A percentile compares a stretch with the other conserved stretches of the same genome.
phyloP scores from a whole-genome alignment of 2,113 vertebrate species.

The Muntiacus muntjak region DNA sequence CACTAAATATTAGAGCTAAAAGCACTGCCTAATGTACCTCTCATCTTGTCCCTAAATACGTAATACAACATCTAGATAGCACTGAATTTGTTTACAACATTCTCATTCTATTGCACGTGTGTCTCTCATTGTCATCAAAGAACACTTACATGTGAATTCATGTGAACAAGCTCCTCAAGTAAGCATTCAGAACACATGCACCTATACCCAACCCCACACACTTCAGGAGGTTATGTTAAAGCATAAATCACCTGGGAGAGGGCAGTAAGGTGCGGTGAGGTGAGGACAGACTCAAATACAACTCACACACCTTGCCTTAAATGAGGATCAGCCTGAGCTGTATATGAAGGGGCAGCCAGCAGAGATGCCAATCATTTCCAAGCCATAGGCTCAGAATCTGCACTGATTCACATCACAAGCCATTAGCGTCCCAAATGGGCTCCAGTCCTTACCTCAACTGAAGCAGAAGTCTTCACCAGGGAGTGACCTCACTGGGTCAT shows the following conservation, averaged over 20 bases:
- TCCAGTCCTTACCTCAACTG: slow-evolving; percentile 80
- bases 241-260: slow-evolving; percentile 35
- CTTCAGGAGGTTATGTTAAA: slow-evolving; percentile 45
- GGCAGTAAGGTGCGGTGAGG: not conserved
- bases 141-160: slow-evolving; percentile 56
- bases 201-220: not conserved
- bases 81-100: slow-evolving; percentile 56
- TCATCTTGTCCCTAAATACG: not conserved
- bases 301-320: slow-evolving; percentile 28
- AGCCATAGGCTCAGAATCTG: not conserved
- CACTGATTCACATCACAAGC: not conserved
- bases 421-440: not conserved
- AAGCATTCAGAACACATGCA: slow-evolving; percentile 62
- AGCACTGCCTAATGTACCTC: not conserved
- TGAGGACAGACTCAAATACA: not conserved
- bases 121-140: slow-evolving; percentile 74
- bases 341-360: not conserved
- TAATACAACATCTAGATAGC: slow-evolving; percentile 18
- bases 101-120: slow-evolving; percentile 65
- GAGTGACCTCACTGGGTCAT: slow-evolving; percentile 64
- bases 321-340: slow-evolving; percentile 12
- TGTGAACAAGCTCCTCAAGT: slow-evolving; percentile 64
- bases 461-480: slow-evolving; percentile 67
- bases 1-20: slow-evolving; percentile 17
- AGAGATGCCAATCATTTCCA: slow-evolving; percentile 32